Evolutionary conservation across 2,113 vertebrate species (phyloP).

Genomic region (Nothobranchius furzeri): DNA sequence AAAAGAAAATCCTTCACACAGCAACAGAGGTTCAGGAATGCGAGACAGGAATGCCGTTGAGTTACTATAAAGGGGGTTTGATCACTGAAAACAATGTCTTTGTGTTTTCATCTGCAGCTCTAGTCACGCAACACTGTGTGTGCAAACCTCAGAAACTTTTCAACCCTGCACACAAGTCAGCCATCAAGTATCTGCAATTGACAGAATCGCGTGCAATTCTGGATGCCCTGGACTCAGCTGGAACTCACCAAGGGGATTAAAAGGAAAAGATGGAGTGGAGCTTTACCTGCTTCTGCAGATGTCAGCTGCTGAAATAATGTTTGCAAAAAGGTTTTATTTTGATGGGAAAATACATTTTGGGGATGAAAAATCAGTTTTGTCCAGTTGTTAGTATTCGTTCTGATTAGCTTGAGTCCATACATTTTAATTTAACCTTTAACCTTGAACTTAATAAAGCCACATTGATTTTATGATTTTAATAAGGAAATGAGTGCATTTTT

Average conservation of each 20-base stretch:
- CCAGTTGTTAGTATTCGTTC: neutral
- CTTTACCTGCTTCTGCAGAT: slow-evolving; percentile 9
- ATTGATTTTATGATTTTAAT: neutral
- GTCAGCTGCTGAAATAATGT: neutral
- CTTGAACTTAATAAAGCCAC: neutral
- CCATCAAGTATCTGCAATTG: slow-evolving; percentile 79
- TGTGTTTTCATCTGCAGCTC: slow-evolving; percentile 78
- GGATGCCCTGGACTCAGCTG: slow-evolving; percentile 73
- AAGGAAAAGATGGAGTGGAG: slow-evolving; percentile 65
- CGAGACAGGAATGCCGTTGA: slow-evolving; percentile 83
- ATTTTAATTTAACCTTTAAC: neutral
- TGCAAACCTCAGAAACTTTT: slow-evolving; percentile 71
- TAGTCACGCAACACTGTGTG: slow-evolving; percentile 82
- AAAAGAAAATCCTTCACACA: slow-evolving; percentile 52
- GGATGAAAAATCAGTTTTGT: neutral
- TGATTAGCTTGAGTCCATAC: neutral
- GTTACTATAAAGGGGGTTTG: slow-evolving; percentile 81
- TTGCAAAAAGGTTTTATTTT: neutral
- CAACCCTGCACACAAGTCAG: slow-evolving; percentile 71
- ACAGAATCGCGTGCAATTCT: slow-evolving; percentile 80
- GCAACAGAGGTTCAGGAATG: slow-evolving; percentile 82
- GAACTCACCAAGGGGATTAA: slow-evolving; percentile 54
- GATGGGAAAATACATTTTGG: neutral
- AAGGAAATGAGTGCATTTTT: neutral
- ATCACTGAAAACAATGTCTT: slow-evolving; percentile 79